Base-by-base conservation (phyloP, 1,140 invertebrate species). In the Saxidomus purpurata region DNA sequence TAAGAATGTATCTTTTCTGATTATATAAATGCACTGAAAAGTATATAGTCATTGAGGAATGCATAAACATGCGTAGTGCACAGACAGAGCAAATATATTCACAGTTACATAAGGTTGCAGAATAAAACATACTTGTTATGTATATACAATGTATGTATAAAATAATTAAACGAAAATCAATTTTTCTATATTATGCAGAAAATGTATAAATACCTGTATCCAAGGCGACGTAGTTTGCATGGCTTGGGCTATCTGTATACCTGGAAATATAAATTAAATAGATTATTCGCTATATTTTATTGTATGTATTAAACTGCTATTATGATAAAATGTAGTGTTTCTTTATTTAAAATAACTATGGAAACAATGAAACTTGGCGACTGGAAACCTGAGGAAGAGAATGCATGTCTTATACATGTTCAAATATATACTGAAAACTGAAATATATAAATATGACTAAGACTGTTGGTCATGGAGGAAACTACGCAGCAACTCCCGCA, bases 161-260 rank as follows among this genome's bases (percentile, higher is more conserved):
- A 38, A 38, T 71, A 38, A 71, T 67, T 67, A 13, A 67, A 67
- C 31, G 11, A 19, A 71, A 36, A 77, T 77, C 49, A 49, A 77
- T 49, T 28, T 77, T 43, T 43, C 15, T 43, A 15, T 77, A 38
- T 52, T 52, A 6, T 76, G 38, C 34, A 8, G n/a, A 31, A 63
- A 25, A 40, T 82, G 3, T n/a, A 52, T 52, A 86, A 34, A 59
- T 87, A 87, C 85, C 85, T 76, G 85, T 87, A 43, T 87, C 85
- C 85, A 87, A 79, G 85, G 85, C 22, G 59, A 87, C 85, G 79
- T 87, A 87, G 55, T 87, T 87, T 4, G 74, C 85, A 77, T 87
- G 85, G 28, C 85, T 79, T 15, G 69, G 85, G 38, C 52, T 61
- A 17, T 87, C 85, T 38, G 52, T 25, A 31, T 87, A 87, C 25